A percentile compares a stretch with the other conserved stretches of the same genome.
Evolutionary conservation across 2,888 invertebrate genomes (phyloP).

Genomic region (Alitta virens): DNA sequence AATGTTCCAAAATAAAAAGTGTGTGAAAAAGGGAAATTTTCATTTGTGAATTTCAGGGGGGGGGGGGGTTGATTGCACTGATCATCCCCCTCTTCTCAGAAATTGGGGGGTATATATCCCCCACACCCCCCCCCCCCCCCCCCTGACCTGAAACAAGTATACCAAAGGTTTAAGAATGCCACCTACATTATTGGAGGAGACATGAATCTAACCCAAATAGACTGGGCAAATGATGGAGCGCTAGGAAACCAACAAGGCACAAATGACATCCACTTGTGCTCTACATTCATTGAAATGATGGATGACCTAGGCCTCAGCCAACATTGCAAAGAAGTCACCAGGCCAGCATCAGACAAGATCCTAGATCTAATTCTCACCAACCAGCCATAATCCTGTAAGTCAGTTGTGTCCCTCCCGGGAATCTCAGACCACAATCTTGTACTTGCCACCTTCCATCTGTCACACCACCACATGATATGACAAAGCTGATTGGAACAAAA

Average conservation of each 20-base stretch:
- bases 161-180: not conserved
- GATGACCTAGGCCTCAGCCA: not conserved
- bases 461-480: not conserved
- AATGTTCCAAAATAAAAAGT: too few species aligned
- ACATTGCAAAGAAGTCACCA: not conserved
- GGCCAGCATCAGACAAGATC: not conserved
- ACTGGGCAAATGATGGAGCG: not conserved
- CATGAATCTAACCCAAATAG: not conserved
- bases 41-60: too few species aligned
- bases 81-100: too few species aligned
- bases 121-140: too few species aligned
- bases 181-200: not conserved
- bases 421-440: too few species aligned
- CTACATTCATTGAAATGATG: not conserved
- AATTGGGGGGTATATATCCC: too few species aligned
- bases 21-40: too few species aligned
- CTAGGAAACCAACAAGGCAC: not conserved
- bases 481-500: not conserved
- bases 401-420: too few species aligned
- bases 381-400: not conserved
- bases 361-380: not conserved
- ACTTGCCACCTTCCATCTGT: too few species aligned
- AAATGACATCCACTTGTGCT: not conserved
- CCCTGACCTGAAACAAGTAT: not conserved
- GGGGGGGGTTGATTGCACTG: too few species aligned